Base-by-base conservation (phyloP, 2,113 vertebrate genomes). In the Epinephelus cyanopodus region DNA sequence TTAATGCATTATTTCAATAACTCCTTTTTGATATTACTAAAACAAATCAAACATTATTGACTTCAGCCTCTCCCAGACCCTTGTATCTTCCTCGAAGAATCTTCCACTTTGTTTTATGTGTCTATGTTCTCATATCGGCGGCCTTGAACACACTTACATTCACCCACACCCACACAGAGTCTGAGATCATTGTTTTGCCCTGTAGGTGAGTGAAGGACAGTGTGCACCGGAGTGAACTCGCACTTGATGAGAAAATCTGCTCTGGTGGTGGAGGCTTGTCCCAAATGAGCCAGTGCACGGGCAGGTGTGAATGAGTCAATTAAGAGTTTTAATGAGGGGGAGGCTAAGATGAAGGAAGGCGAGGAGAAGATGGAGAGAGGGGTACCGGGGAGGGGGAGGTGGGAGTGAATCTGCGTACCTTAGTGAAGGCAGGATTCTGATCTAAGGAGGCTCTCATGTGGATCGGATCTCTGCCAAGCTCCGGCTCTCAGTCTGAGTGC, bases 221-320 rank as follows among this genome's bases (percentile, higher is more conserved):
- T 85, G 88, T 87, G 83, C 87, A 80, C 81, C 62, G 12, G 82
- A 79, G 78, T 91, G 91, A 94, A 90, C 83, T 89, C 47, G 23
- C 79, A 68, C 72, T 72, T 91, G 94, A 94, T 90, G 87, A 93
- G 93, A 92, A 90, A 94, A 93, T 88, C 90, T 93, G 87, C 85
- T 92, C 87, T 70, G 81, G 82, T 77, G 84, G 72, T 89, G 68
- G 70, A 91, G 83, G 71, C 76, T 76, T 63, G 86, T 92, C 92
- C 91, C 93, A 93, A 85, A 90, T 90, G 88, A 92, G 86, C 77
- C 85, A 74, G 74, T 83, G 84, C 87, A 91, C 81, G 76, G 92
- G 91, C 91, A 92, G 91, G 89, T 94, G 91, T 89, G 92, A 93
- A 91, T 81, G 85, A 94, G 91, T 94, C 91, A 93, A 94, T 94